phyloP scores from a whole-genome alignment of 2,888 invertebrate species.

The Drosophila parthenogenetica region DNA sequence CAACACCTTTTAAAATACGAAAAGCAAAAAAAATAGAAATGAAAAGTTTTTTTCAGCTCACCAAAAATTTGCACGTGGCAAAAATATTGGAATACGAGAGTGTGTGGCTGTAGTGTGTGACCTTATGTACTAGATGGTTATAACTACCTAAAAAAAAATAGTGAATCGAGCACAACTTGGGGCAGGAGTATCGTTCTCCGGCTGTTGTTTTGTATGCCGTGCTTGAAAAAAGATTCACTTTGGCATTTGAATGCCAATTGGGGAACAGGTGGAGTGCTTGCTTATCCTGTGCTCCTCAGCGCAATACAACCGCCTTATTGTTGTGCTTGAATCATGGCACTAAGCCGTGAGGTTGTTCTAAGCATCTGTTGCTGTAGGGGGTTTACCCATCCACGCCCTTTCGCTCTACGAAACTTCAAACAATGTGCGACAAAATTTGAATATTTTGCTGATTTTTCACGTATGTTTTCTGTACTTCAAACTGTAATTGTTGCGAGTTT shows the following conservation, averaged over 20 bases:
- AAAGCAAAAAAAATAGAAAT: not conserved
- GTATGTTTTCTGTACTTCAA: conserved; percentile 1
- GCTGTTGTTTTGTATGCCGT: conserved; percentile 68
- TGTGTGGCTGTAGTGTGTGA: conserved; percentile 6
- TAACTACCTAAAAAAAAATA: conserved; percentile 25
- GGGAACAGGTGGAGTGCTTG: conserved; percentile 13
- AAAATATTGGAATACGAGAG: conserved; percentile 32
- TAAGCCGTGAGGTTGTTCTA: conserved; percentile 76
- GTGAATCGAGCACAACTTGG: conserved; percentile 8
- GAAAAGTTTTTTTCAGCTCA: conserved; percentile 39
- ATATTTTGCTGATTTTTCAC: conserved; percentile 67
- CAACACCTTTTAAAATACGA: conserved; percentile 20
- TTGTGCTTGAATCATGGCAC: conserved; percentile 69
- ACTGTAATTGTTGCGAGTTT: conserved; percentile 28
- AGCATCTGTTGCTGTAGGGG: conserved; percentile 79
- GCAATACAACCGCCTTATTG: conserved; percentile 49
- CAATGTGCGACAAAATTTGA: conserved; percentile 80
- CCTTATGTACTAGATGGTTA: conserved; percentile 13
- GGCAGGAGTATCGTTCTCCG: not conserved
- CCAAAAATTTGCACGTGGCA: conserved; percentile 57
- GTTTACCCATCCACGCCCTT: conserved; percentile 29
- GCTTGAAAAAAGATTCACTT: conserved; percentile 80
- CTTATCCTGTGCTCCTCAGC: conserved; percentile 13
- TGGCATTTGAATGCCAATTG: conserved; percentile 81
- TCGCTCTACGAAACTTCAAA: conserved; percentile 31